Evolutionary conservation across 2,797 vertebrate species (phyloP).

Genomic region (Myotis daubentonii): DNA sequence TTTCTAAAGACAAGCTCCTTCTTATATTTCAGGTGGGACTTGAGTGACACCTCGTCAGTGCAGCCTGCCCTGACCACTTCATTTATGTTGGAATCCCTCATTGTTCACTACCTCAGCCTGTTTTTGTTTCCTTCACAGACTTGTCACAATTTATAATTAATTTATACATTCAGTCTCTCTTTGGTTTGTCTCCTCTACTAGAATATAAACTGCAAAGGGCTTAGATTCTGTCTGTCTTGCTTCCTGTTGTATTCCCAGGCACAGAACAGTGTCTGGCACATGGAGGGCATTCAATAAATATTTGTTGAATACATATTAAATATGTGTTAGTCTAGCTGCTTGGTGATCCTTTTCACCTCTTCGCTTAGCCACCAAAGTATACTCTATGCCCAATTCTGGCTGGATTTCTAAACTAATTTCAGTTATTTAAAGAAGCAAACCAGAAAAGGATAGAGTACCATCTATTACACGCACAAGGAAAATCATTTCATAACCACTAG

Average conservation of each 20-base stretch:
- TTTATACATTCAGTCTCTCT: not conserved
- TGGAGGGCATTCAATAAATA: not conserved
- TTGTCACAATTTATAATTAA: not conserved
- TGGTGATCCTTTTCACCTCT: not conserved
- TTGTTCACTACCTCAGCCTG: not conserved
- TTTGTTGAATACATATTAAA: not conserved
- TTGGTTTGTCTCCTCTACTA: not conserved
- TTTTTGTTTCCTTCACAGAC: not conserved
- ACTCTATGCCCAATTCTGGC: not conserved
- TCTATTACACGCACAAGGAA: rapidly evolving
- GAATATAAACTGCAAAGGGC: not conserved
- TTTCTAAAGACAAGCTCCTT: not conserved
- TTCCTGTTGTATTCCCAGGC: not conserved
- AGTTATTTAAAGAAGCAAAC: not conserved
- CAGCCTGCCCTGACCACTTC: not conserved
- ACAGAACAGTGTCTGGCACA: not conserved
- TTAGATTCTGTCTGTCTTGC: not conserved
- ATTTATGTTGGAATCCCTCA: too few species aligned
- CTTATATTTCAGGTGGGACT: not conserved
- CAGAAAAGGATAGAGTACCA: not conserved
- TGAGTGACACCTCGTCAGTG: not conserved
- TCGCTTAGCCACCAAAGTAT: not conserved
- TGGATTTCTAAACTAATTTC: not conserved
- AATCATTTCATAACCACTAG: not conserved
- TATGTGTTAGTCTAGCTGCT: not conserved